Evolutionary conservation across 2,888 invertebrate species (phyloP), one percentile per base, ranked within the genome.

Genomic region (Doris montereyensis): DNA sequence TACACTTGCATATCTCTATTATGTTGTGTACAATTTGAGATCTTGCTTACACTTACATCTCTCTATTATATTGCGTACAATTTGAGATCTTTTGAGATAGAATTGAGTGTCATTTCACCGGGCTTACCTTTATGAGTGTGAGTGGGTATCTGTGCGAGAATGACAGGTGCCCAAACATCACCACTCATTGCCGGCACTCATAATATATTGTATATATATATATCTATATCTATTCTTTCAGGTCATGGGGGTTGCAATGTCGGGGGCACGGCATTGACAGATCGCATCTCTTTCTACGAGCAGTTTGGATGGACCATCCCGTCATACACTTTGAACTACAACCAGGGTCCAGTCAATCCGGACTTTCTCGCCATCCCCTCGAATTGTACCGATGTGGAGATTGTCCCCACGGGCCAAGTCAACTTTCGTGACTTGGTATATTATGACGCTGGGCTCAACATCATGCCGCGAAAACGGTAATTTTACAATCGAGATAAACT

Each of bases 221-320:
- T 8, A 52, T 10, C 17, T 10, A 17, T 17, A 52, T 10, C 52
- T 10, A 10, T 10, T 17, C 52, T 30, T n/a, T 4, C 32, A 71
- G 71, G 84, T 85, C 1, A 86, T 86, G 86, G 76, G 81, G 26
- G 83, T n/a, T 76, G 84, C 41, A 86, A 86, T 57, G 86, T 86
- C 0, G 86, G 86, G 1, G 86, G 86, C 3, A 86, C 86, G 1
- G 80, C 86, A 0, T 78, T 86, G 28, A 84, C 85, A 60, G 85
- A 86, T 77, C 71, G 86, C 17, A 81, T 86, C 21, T 81, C 86
- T 8, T 86, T 86, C 58, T 86, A 86, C 68, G 83, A 82, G 3
- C 86, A 86, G 68, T 86, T 86, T 73, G 86, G 86, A 8, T 86
- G 86, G 86, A 86, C 84, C 28, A 84, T 85, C 57, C 84, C 83